Base-by-base conservation (phyloP, 2,888 invertebrate species). In the Hemistola chrysoprasaria region DNA sequence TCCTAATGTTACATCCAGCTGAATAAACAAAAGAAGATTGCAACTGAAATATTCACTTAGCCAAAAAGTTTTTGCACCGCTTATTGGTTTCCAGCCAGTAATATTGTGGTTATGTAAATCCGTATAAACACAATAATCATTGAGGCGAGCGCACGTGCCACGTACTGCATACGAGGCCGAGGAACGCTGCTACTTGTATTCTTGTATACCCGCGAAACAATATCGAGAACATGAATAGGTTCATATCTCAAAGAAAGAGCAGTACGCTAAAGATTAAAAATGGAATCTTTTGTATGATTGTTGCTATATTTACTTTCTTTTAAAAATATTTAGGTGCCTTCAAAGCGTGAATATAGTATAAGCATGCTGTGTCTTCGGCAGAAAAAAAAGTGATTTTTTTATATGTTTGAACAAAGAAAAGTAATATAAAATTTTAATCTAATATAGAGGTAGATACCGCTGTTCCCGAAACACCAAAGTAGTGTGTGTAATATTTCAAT, bases 121-220 rank as follows among this genome's bases (percentile, higher is more conserved):
- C 42, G 56, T 65, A 70, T 71, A 71, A 73, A 69, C 72, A 76
- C 75, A 80, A 84, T 85, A 84, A 80, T 84, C 81, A 78, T 73
- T 65, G 75, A 63, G 63, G 76, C 76, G 64, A 72, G 69, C 76
- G 76, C 80, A 79, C 78, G 71, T 80, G 82, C 59, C 63, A 67
- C 68, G 69, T 74, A 73, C 70, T 23, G 46, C 44, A 40, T 40
- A 47, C 48, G 46, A 41, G 48, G 16, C 40, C 58, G 63, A 61
- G 59, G 66, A 66, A 68, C 71, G 71, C 72, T 74, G 69, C 72
- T 62, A 65, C 65, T 49, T 52, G 40, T 25, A 32, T 40, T 34
- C 37, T 48, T 53, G 42, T 16, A 16, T 16, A 26, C 48, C 22
- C 32, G 59, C 73, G 66, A 75, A 76, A 82, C 80, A 80, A 83